Percentiles rank a stretch among this genome's conserved stretches.
These are phyloP conservation scores for Syngnathus typhle DNA, from an alignment of 2,113 vertebrate species.

Conservation along the genomic window DNA sequence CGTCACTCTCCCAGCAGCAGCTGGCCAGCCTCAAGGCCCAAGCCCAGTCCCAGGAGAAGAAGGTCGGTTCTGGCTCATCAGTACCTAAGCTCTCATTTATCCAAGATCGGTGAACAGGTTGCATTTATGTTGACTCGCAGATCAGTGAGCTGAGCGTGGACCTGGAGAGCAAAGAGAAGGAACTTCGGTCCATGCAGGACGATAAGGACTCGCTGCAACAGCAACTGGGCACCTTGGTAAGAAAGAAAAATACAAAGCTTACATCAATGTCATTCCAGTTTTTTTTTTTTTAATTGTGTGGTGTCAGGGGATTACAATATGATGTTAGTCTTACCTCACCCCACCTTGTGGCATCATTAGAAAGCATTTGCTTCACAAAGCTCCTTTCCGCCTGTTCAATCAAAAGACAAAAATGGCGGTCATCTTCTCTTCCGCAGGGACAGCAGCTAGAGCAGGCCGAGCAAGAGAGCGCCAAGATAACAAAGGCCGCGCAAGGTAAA, in stretches of 20 bases:
- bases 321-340: too few relatives aligned
- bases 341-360: neutral
- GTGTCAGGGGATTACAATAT: too few relatives aligned
- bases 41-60: conserved; percentile 66
- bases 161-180: conserved; percentile 80
- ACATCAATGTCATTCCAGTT: too few relatives aligned
- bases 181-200: conserved; percentile 72
- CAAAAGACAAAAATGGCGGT: conserved; percentile 44
- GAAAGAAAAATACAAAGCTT: conserved; percentile 12
- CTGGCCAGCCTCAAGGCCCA: conserved; percentile 54
- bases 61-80: conserved; percentile 38
- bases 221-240: conserved; percentile 82
- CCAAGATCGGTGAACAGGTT: neutral
- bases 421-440: conserved; percentile 72
- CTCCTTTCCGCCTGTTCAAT: conserved; percentile 34
- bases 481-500: conserved; percentile 79
- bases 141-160: conserved; percentile 80
- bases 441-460: conserved; percentile 71
- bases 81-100: neutral
- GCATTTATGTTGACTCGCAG: conserved; percentile 56
- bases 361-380: neutral
- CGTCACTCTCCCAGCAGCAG: conserved; percentile 62
- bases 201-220: conserved; percentile 78
- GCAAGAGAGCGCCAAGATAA: conserved; percentile 67
- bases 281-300: too few relatives aligned